Evolutionary conservation across 2,888 invertebrate species (phyloP).

Genomic region (Sericinus montela): DNA sequence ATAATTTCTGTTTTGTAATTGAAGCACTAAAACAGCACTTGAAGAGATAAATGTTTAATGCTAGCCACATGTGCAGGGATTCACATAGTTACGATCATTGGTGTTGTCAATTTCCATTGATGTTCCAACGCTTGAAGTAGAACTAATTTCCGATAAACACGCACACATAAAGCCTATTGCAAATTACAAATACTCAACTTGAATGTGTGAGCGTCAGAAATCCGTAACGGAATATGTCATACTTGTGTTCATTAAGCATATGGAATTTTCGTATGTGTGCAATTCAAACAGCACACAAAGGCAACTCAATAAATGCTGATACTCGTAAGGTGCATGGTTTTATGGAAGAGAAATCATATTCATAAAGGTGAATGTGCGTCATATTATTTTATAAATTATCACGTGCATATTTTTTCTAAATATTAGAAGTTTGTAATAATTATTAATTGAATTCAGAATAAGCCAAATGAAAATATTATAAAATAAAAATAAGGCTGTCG

Average conservation of each 20-base stretch:
- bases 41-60: conserved; percentile 59
- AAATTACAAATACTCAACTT: conserved; percentile 51
- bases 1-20: conserved; percentile 56
- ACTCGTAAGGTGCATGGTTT: conserved; percentile 38
- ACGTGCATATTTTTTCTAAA: conserved; percentile 31
- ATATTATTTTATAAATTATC: too few relatives aligned
- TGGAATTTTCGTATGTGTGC: conserved; percentile 38
- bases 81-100: conserved; percentile 62
- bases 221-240: conserved; percentile 53
- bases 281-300: conserved; percentile 24
- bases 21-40: conserved; percentile 39
- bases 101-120: conserved; percentile 66
- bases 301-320: background rate
- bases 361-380: too few relatives aligned
- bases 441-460: too few relatives aligned
- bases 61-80: conserved; percentile 55
- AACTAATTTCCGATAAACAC: conserved; percentile 73
- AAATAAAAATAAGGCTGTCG: too few relatives aligned
- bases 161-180: conserved; percentile 51
- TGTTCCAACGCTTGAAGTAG: conserved; percentile 58
- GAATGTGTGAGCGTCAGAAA: conserved; percentile 75
- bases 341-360: too few relatives aligned
- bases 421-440: too few relatives aligned
- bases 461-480: too few relatives aligned
- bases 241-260: conserved; percentile 47